Evolutionary conservation across 2,113 vertebrate species (phyloP).

Genomic region (Thamnaconus septentrionalis): DNA sequence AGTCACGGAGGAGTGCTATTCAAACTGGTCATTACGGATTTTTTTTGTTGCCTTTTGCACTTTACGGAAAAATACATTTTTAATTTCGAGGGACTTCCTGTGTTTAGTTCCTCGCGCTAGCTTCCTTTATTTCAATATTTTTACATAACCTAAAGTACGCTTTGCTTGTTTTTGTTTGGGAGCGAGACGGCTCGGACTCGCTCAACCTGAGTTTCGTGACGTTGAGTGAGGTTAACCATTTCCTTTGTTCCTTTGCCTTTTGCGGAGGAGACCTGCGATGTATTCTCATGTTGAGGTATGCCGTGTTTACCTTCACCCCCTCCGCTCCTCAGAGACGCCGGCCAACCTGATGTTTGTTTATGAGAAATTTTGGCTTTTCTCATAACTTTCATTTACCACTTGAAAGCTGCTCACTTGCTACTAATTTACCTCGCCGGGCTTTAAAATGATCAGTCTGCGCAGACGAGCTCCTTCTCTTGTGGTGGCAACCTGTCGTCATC

Average conservation of each 20-base stretch:
- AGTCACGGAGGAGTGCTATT: conserved; percentile 32
- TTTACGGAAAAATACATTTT: conserved; percentile 1
- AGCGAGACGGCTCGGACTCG: conserved; percentile 29
- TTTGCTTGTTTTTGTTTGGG: conserved; percentile 48
- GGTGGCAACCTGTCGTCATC: conserved; percentile 70
- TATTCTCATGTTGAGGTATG: conserved; percentile 60
- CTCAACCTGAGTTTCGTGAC: conserved; percentile 33
- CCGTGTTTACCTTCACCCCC: conserved; percentile 63
- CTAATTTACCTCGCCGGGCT: conserved; percentile 75
- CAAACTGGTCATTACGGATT: no score
- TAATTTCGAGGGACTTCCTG: no score
- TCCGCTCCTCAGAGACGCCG: conserved; percentile 46
- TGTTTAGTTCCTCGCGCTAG: no score
- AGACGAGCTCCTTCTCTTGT: conserved; percentile 64
- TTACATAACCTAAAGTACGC: conserved; percentile 43
- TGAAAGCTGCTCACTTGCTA: conserved; percentile 77
- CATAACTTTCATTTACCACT: conserved; percentile 79
- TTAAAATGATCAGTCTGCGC: conserved; percentile 74
- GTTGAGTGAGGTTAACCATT: conserved; percentile 58
- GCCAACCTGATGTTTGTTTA: conserved; percentile 72
- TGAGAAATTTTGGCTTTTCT: conserved; percentile 62
- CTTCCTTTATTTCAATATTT: not conserved
- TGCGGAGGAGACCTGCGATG: conserved; percentile 35
- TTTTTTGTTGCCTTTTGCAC: not conserved
- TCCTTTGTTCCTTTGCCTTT: conserved; percentile 47